A percentile compares a stretch with the other conserved stretches of the same genome.
Evolutionary conservation across 2,113 vertebrate species (phyloP).

Genomic region (Hypomesus transpacificus): DNA sequence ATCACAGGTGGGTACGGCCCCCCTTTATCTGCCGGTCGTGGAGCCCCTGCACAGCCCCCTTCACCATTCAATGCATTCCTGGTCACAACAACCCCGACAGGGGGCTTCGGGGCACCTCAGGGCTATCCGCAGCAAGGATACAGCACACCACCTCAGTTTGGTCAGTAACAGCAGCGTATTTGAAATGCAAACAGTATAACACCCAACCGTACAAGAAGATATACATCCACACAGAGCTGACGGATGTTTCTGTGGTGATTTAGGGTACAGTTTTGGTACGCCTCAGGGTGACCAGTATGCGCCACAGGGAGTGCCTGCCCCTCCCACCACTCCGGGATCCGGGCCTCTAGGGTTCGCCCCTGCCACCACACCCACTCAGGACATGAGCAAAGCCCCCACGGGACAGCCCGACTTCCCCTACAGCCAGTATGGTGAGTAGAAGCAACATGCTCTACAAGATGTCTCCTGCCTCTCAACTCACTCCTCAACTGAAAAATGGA

Average conservation of each 20-base stretch:
- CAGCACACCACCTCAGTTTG: constrained; percentile 91
- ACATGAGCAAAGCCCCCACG: constrained; percentile 93
- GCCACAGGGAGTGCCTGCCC: constrained; percentile 87
- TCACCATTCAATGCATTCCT: constrained; percentile 95
- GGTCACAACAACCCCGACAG: constrained; percentile 84
- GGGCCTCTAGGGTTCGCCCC: constrained; percentile 90
- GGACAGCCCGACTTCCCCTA: constrained; percentile 96
- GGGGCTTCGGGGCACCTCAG: constrained; percentile 91
- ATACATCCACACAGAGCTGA: no score
- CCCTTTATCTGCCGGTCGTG: constrained; percentile 80
- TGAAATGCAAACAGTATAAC: no score
- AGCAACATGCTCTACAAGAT: constrained; percentile 24
- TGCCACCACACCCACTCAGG: constrained; percentile 93
- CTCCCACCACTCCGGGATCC: constrained; percentile 90
- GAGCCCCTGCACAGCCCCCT: constrained; percentile 87
- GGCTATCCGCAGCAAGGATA: constrained; percentile 93
- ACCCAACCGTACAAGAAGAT: no score
- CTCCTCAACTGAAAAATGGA: constrained; percentile 31
- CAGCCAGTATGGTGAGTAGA: constrained; percentile 94
- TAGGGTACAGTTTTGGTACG: constrained; percentile 94
- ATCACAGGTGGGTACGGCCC: constrained; percentile 87
- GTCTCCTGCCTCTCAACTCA: constrained; percentile 31
- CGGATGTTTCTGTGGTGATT: neutral
- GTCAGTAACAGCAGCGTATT: constrained; percentile 70
- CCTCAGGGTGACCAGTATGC: constrained; percentile 96